Conservation (phyloP, 2,797 vertebrate genomes). For the Eulemur mongoz region DNA sequence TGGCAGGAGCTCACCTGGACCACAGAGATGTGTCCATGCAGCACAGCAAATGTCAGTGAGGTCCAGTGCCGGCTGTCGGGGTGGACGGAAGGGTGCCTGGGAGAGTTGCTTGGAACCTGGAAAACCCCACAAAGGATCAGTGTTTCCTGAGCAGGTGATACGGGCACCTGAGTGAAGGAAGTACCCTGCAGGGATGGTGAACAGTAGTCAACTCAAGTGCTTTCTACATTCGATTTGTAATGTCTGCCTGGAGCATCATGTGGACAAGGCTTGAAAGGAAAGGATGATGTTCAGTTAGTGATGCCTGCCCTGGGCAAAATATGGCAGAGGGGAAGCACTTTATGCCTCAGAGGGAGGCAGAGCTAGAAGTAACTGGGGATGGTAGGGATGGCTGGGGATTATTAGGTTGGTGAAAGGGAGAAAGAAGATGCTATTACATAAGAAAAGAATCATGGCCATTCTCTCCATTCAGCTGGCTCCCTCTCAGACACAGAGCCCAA, state of each 20-base stretch:
- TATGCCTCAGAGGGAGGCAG: neutral
- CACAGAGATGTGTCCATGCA: constrained; percentile 97
- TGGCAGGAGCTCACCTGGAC: constrained; percentile 90
- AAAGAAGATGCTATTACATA: neutral
- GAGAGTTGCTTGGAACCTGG: constrained; percentile 93
- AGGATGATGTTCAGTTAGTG: neutral
- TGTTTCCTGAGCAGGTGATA: neutral
- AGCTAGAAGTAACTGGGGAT: neutral
- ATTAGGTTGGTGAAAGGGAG: neutral
- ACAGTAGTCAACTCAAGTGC: neutral
- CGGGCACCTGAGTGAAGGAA: neutral
- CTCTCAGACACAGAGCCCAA: constrained; percentile 14
- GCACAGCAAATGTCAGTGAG: constrained; percentile 93
- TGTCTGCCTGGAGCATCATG: neutral
- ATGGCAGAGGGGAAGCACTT: neutral
- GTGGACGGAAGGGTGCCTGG: constrained; percentile 93
- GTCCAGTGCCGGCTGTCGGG: constrained; percentile 98
- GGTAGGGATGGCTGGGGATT: neutral
- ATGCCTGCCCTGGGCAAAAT: neutral
- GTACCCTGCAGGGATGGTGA: neutral
- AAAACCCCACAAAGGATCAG: neutral
- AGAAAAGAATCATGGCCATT: neutral
- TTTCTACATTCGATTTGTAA: neutral
- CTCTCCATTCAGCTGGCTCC: neutral
- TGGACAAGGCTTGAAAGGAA: neutral